Percentiles rank a stretch among this genome's conserved stretches.
phyloP scores from a whole-genome alignment of 2,797 vertebrate genomes.

The Jordanella pulchra region DNA sequence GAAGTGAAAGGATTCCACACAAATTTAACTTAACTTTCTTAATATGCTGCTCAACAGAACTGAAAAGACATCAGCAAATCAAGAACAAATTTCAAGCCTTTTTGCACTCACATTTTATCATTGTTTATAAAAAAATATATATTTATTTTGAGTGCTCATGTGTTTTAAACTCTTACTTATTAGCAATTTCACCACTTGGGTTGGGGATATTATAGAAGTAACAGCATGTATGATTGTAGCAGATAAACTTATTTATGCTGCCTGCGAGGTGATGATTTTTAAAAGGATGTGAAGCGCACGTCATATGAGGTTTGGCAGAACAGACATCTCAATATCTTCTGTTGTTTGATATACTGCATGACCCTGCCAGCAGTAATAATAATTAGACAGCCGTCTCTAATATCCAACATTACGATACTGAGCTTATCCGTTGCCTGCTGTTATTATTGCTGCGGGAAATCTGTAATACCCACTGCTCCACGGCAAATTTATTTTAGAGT shows the following conservation, averaged over 20 bases:
- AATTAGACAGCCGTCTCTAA: conserved; percentile 18
- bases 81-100: conserved; percentile 13
- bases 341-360: conserved; percentile 22
- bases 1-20: conserved; percentile 13
- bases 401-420: conserved; percentile 16
- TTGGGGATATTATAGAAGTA: not conserved
- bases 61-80: conserved; percentile 4
- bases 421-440: conserved; percentile 20
- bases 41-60: conserved; percentile 5
- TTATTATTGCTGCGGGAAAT: conserved; percentile 18
- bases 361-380: conserved; percentile 20
- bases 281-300: not conserved
- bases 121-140: not conserved
- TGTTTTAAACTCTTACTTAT: not conserved
- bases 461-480: conserved; percentile 2
- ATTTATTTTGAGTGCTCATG: not conserved
- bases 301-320: not conserved
- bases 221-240: not conserved
- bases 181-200: not conserved
- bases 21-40: conserved; percentile 1
- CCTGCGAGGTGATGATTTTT: conserved; percentile 17
- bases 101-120: conserved; percentile 25
- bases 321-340: conserved; percentile 7
- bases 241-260: not conserved
- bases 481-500: conserved; percentile 19